Evolutionary conservation across 2,797 vertebrate genomes (phyloP).

Genomic region (Morelia viridis): DNA sequence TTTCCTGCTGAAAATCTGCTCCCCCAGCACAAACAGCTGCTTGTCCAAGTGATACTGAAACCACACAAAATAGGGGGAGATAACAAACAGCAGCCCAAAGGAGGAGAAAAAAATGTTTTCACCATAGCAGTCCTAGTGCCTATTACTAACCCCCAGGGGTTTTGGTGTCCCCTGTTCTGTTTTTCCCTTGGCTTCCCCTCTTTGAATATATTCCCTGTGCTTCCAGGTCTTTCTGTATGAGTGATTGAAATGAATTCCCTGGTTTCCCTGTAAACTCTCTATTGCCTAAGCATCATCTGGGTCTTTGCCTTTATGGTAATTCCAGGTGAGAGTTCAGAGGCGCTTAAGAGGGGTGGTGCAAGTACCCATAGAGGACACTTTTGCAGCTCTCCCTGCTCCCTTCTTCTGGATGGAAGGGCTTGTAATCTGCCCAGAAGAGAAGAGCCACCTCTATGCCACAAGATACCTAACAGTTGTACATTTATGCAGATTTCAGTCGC

Average conservation of each 20-base stretch:
- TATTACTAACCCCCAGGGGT: no score
- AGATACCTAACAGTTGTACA: neutral
- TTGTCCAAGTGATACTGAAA: neutral
- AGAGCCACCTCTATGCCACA: neutral
- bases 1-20: neutral
- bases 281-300: neutral
- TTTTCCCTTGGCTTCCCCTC: neutral
- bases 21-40: neutral
- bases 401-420: neutral
- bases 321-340: neutral
- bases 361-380: neutral
- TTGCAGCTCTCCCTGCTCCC: neutral
- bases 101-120: neutral
- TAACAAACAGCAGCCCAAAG: neutral
- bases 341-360: neutral
- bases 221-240: neutral
- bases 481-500: neutral
- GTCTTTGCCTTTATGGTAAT: neutral
- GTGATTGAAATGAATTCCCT: neutral
- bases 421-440: neutral
- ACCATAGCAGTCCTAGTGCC: neutral
- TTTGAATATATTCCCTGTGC: neutral
- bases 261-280: neutral
- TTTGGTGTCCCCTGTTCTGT: neutral
- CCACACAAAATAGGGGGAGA: neutral